These are phyloP conservation scores for Mustela lutreola DNA, from an alignment of 2,113 vertebrate species.

Conservation along the genomic window DNA sequence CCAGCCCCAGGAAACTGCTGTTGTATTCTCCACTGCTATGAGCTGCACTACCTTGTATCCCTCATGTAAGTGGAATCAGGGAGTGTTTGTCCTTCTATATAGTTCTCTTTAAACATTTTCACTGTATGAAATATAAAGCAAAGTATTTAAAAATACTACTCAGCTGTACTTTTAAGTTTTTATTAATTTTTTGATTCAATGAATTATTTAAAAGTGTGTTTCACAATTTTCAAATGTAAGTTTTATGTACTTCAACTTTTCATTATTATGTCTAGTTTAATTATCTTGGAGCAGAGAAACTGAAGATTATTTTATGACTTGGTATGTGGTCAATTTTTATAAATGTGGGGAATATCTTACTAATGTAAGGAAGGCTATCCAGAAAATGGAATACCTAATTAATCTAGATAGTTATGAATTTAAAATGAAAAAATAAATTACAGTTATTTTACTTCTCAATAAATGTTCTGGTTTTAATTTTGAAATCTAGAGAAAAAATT, in stretches of 20 bases:
- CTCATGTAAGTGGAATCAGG: neutral
- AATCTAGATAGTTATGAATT: neutral
- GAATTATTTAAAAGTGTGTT: neutral
- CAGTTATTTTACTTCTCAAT: neutral
- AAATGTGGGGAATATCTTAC: neutral
- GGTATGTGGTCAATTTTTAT: neutral
- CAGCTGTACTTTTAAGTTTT: neutral
- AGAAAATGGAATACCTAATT: neutral
- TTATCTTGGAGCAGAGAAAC: neutral
- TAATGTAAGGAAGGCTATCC: neutral
- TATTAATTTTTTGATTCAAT: neutral
- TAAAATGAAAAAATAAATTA: neutral
- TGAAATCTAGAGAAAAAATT: neutral
- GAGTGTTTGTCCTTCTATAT: neutral
- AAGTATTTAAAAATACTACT: neutral
- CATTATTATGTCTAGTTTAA: neutral
- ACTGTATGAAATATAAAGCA: neutral
- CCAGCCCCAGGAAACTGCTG: neutral
- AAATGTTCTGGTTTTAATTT: neutral
- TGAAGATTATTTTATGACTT: neutral
- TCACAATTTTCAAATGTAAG: neutral
- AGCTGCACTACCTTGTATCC: neutral
- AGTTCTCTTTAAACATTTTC: neutral
- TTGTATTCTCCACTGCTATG: neutral
- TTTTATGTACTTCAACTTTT: constrained; percentile 8